phyloP scores from a whole-genome alignment of 2,888 invertebrate genomes.

The Himalopsyche anomala region DNA sequence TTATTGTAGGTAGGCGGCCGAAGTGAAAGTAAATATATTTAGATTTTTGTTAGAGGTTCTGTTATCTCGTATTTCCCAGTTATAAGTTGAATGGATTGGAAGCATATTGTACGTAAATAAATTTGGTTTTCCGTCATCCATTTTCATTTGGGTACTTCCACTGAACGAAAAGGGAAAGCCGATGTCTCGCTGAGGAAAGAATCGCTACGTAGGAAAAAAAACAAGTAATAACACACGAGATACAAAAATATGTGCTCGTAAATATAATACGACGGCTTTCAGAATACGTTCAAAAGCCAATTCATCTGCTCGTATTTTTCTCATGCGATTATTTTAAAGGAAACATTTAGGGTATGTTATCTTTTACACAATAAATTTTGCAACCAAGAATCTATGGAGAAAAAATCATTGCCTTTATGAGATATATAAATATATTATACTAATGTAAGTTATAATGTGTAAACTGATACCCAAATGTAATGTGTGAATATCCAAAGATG shows the following conservation, averaged over 20 bases:
- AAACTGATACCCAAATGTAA: neutral
- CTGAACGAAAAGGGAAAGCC: neutral
- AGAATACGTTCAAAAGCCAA: constrained; percentile 32
- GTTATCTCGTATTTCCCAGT: constrained; percentile 22
- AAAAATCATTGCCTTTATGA: too few species aligned
- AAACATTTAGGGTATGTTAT: neutral
- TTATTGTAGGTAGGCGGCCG: neutral
- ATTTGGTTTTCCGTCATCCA: constrained; percentile 34
- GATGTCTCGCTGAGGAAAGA: constrained; percentile 3
- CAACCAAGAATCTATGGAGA: too few species aligned
- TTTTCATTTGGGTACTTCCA: constrained; percentile 5
- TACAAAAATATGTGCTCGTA: constrained; percentile 42
- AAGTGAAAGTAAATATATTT: neutral
- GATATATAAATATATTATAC: neutral
- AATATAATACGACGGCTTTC: constrained; percentile 42
- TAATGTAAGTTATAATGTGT: too few species aligned
- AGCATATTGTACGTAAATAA: constrained; percentile 39
- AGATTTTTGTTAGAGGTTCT: neutral
- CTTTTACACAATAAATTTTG: neutral
- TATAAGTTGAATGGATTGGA: constrained; percentile 30
- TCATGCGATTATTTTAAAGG: neutral
- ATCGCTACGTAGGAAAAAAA: neutral
- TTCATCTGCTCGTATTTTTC: constrained; percentile 16
- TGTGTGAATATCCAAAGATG: neutral
- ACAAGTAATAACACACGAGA: constrained; percentile 32